Evolutionary conservation across 2,113 vertebrate species (phyloP).

Genomic region (Pan troglodytes): NHGRI_mPanTro3-v2.1_pri NC_072398.2:96783001-96783500

Average conservation of each 20-base stretch:
- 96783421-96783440: background rate
- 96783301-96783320: background rate
- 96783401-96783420: background rate
- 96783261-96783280: background rate
- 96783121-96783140: background rate
- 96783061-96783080: background rate
- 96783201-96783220: background rate
- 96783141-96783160: conserved; percentile 19
- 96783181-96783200: fast-evolving
- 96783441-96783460: background rate
- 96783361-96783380: background rate
- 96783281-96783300: background rate
- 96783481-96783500: background rate
- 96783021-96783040: conserved; percentile 31
- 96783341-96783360: background rate
- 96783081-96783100: conserved; percentile 58
- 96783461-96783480: background rate
- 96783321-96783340: background rate
- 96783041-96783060: background rate
- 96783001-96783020: conserved; percentile 59
- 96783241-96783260: background rate
- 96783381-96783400: background rate
- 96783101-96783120: conserved; percentile 37
- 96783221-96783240: background rate
- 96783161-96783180: background rate